A percentile compares a stretch with the other conserved stretches of the same genome.
Evolutionary conservation across 1,140 invertebrate species (phyloP).

Genomic region (Centruroides sculpturatus): DNA sequence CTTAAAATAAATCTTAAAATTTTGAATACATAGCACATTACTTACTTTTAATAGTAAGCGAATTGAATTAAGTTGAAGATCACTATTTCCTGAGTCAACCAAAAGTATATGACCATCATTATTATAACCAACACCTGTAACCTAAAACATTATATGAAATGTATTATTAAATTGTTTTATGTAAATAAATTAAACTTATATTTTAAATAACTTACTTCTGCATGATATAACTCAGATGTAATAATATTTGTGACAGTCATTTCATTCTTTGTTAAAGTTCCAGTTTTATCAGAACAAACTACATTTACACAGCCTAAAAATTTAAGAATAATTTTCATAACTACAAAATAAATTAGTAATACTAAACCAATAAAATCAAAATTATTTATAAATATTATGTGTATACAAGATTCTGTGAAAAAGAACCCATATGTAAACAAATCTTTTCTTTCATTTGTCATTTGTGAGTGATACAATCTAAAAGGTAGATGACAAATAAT

Average conservation of each 20-base stretch:
- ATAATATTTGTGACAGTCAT: conserved; percentile 95
- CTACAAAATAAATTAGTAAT: background rate
- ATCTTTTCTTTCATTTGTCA: too few relatives aligned
- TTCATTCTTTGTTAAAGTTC: conserved; percentile 94
- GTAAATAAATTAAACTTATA: background rate
- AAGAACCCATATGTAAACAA: too few relatives aligned
- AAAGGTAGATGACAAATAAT: too few relatives aligned
- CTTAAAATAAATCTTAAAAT: too few relatives aligned
- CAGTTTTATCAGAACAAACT: conserved; percentile 98
- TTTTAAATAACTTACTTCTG: conserved; percentile 47
- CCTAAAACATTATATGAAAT: conserved; percentile 20
- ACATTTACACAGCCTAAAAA: conserved; percentile 81
- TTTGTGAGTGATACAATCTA: too few relatives aligned
- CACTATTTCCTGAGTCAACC: conserved; percentile 54
- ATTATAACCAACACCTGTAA: conserved; percentile 83
- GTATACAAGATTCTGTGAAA: too few relatives aligned
- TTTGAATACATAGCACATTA: background rate
- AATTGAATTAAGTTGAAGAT: conserved; percentile 38
- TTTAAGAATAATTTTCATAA: background rate
- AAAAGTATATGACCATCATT: conserved; percentile 65
- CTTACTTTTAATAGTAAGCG: conserved; percentile 48
- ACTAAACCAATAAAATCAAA: background rate
- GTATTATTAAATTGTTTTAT: background rate
- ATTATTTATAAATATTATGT: background rate
- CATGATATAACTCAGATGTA: conserved; percentile 80